phyloP scores from a whole-genome alignment of 53 echinoderm and acorn worm species.

The Glandiceps talaboti region DNA sequence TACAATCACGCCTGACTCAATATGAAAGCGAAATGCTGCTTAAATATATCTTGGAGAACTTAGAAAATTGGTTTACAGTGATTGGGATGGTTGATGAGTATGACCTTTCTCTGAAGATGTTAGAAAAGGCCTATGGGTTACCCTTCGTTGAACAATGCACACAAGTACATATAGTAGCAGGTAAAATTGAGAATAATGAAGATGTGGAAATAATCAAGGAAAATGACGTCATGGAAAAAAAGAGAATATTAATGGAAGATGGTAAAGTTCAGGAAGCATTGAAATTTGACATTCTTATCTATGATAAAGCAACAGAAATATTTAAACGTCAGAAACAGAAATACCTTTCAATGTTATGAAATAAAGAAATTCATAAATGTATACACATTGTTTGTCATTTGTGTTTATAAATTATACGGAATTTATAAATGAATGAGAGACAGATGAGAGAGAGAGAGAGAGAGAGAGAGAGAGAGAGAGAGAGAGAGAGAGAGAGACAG shows the following conservation, averaged over 20 bases:
- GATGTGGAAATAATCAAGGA: no score
- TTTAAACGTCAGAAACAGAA: constrained; percentile 41
- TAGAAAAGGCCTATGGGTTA: constrained; percentile 49
- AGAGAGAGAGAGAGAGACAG: no score
- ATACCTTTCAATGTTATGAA: no score
- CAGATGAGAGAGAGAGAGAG: no score
- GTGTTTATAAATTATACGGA: no score
- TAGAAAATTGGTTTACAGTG: constrained; percentile 74
- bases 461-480: no score
- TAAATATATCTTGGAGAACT: constrained; percentile 36
- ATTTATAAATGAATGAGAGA: no score
- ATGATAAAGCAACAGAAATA: constrained; percentile 54
- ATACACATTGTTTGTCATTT: no score
- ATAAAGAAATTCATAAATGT: no score
- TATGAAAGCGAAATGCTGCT: constrained; percentile 31
- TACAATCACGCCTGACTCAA: constrained; percentile 24
- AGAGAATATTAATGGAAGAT: constrained; percentile 35
- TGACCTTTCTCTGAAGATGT: constrained; percentile 59
- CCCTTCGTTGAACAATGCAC: constrained; percentile 43
- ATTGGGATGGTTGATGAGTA: constrained; percentile 66
- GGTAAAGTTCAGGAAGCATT: constrained; percentile 33
- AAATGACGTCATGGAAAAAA: no score
- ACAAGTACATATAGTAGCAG: constrained; percentile 29
- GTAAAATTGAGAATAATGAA: no score
- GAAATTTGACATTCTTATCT: constrained; percentile 38